A percentile compares a stretch with the other conserved stretches of the same genome.
Evolutionary conservation across 92 coral and sea anemone species (phyloP).

Genomic region (Umimayanthus kanabou): DNA sequence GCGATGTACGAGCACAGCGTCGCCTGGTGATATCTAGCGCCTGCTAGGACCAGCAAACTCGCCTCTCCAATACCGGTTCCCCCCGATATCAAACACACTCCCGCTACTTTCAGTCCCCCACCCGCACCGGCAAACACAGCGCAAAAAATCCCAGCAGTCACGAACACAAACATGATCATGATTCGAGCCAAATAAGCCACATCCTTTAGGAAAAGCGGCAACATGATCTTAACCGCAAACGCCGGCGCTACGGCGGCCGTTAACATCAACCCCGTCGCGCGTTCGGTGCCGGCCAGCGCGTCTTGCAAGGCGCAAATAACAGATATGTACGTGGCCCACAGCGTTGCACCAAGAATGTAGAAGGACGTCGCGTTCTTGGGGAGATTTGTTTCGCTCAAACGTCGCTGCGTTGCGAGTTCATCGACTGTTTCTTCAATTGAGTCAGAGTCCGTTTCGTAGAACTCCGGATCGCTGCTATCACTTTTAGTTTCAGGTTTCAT

Average conservation of each 20-base stretch:
- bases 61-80: conserved; percentile 75
- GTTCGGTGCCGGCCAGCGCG: conserved; percentile 65
- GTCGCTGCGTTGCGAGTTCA: not conserved
- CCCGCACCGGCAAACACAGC: conserved; percentile 57
- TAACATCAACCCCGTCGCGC: conserved; percentile 64
- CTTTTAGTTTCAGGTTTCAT: conserved; percentile 7
- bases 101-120: conserved; percentile 56
- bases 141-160: conserved; percentile 57
- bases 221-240: conserved; percentile 57
- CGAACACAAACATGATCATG: conserved; percentile 53
- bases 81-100: conserved; percentile 68
- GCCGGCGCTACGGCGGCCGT: conserved; percentile 78
- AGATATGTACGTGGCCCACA: conserved; percentile 60
- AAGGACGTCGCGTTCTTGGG: conserved; percentile 28
- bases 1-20: conserved; percentile 61
- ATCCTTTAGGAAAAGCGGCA: conserved; percentile 45
- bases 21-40: conserved; percentile 47
- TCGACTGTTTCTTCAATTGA: conserved; percentile 10
- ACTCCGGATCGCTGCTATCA: conserved; percentile 23
- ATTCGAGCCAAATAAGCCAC: conserved; percentile 50
- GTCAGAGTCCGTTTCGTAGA: not conserved
- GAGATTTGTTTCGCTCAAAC: not conserved
- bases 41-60: conserved; percentile 50
- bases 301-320: conserved; percentile 76
- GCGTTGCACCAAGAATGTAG: conserved; percentile 64